Base-by-base conservation (phyloP, 2,797 vertebrate species). In the Clarias laeviceps region DNA sequence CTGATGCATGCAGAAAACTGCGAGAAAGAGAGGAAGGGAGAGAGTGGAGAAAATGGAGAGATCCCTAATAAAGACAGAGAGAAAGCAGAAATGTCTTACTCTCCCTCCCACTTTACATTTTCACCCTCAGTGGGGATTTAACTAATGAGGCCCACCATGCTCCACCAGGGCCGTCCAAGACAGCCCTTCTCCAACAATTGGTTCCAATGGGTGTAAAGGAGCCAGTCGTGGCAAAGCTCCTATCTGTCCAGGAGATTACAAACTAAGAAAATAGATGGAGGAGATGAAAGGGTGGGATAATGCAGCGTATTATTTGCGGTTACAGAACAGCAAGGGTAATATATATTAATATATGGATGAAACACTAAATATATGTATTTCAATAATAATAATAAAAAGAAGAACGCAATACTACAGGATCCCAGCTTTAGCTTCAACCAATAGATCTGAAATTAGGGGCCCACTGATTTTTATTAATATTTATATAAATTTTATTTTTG, bases 201-300 rank as follows among this genome's bases (percentile, higher is more conserved):
- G 95, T 95, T 96, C 95, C 95, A 95, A 95, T 93, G 94, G 95
- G 95, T 96, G 95, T 95, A 94, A 94, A 93, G 79, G 91, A 91
- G 88, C 92, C 88, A 90, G 93, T 94, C 91, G 91, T 91, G 91
- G 90, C 90, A 91, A 90, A 93, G 91, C 93, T 94, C 81, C 90
- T 91, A 93, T 93, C 93, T 94, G 95, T 94, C 93, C 92, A 89
- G 87, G 87, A 94, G 93, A 95, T 94, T 95, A 94, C 89, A 93
- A 94, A 89, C 92, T 92, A 93, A 95, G 93, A 93, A 95, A 94
- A 93, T 92, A 93, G 93, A 94, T 91, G 90, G 91, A 92, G 80
- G 91, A 93, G 91, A 93, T 92, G 90, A 62, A 87, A 90, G 66
- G 45, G 85, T 89, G 88, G 83, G 83, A 87, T 87, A 92, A 88